Evolutionary conservation across 2,797 vertebrate genomes (phyloP).

Genomic region (Pseudochirops cupreus): DNA sequence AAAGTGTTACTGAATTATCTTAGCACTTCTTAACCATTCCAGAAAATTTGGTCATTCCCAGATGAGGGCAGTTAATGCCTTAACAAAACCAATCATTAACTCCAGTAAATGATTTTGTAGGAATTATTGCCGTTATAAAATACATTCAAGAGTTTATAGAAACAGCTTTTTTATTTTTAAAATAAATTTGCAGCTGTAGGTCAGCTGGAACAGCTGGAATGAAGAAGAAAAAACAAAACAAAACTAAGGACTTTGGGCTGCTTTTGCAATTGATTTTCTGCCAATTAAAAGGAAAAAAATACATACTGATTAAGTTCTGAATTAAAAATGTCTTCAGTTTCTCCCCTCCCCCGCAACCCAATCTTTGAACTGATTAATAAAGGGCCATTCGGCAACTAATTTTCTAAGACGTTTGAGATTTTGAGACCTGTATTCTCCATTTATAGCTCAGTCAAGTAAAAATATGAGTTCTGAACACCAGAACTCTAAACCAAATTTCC

Average conservation of each 20-base stretch:
- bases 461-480: conserved; percentile 68
- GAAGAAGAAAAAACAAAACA: conserved; percentile 75
- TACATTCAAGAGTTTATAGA: conserved; percentile 85
- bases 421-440: conserved; percentile 46
- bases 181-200: conserved; percentile 85
- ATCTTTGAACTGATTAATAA: conserved; percentile 83
- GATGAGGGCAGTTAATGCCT: conserved; percentile 86
- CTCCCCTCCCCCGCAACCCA: conserved; percentile 41
- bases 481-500: conserved; percentile 67
- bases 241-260: conserved; percentile 76
- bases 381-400: conserved; percentile 73
- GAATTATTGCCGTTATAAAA: conserved; percentile 87
- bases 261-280: conserved; percentile 85
- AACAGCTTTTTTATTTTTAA: conserved; percentile 73
- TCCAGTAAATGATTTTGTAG: conserved; percentile 87
- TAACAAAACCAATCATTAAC: conserved; percentile 88
- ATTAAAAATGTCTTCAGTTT: conserved; percentile 83
- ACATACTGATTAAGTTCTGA: conserved; percentile 81
- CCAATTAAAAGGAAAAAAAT: conserved; percentile 85
- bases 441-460: conserved; percentile 54
- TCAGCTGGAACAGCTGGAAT: conserved; percentile 85
- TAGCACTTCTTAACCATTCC: conserved; percentile 83
- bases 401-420: conserved; percentile 65
- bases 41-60: conserved; percentile 85
- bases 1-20: conserved; percentile 86